Base-by-base conservation (phyloP, 2,797 vertebrate species). In the Mareca penelope region DNA sequence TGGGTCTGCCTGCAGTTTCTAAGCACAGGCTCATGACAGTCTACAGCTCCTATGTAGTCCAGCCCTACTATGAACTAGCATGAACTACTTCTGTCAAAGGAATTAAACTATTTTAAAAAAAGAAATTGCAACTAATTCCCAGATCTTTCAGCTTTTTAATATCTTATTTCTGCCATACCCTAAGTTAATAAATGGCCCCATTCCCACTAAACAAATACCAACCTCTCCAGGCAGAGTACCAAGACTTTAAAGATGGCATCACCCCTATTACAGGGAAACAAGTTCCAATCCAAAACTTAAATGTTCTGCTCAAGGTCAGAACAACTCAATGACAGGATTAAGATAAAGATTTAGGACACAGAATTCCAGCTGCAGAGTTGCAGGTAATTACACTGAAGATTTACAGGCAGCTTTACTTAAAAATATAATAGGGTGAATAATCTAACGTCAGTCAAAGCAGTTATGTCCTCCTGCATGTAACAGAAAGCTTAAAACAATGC, bases 291-390 rank as follows among this genome's bases (percentile, higher is more conserved):
- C 61, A 42, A 64, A 64, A 42, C 61, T 64, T 42, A 42, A 42
- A 42, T 10, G 39, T 31, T 77, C 85, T 84, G 85, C 44, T 71
- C 85, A 91, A 96, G 89, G 93, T 93, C 80, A 89, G 50, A 89
- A 52, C 70, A 94, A 72, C 42, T 91, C 82, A 50, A 31, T 3
- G 10, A 85, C 2, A 14, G 76, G 56, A 91, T 71, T 90, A 88
- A 70, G 81, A 67, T 35, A 68, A 89, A 73, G 77, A 48, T 39
- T 67, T 44, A 81, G 89, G 85, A 80, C 82, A 85, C 50, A 77
- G 24, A 85, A 93, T 39, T 93, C 55, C 85, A 96, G 85, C 55
- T 95, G 77, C 80, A 94, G 78, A 87, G 57, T 69, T 93, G 80
- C 78, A 88, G 86, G 70, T 52, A 88, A 28, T 67, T 64, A n/a